Evolutionary conservation across 1,140 invertebrate genomes (phyloP), one percentile per base, ranked within the genome.

Genomic region (Drosophila sp.): DNA sequence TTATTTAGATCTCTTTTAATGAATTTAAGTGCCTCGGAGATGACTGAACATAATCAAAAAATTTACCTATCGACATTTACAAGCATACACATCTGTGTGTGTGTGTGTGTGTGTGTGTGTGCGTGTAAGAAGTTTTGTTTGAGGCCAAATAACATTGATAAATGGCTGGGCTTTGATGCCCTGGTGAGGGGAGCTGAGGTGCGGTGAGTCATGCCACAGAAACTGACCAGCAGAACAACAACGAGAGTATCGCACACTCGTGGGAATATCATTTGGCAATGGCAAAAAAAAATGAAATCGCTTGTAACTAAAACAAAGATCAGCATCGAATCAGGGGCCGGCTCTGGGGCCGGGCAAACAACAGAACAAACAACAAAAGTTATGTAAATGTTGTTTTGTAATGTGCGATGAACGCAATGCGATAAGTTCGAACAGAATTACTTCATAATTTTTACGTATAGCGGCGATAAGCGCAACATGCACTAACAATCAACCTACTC

Each of bases 1-100:
- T 89, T 87, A 87, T 86, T 86, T 82, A 82, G 81, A 87, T 86
- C 81, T 86, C 83, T 78, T 87, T 87, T 87, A 86, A 86, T 86
- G 81, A 86, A 86, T 72, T 86, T 81, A 78, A 86, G 82, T 86
- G 75, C 58, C 67, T 72, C 62, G 62, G 16, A 86, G 76, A 84
- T 84, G 80, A 80, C 78, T 50, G 77, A 86, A 73, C 81, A 84
- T 75, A 84, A 82, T 87, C 73, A 69, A 48, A 73, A 73, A 69
- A 50, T 69, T 73, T 69, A 69, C 70, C 70, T 73, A 73, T 67
- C 64, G 64, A 59, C 63, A 73, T 48, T 58, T 72, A 64, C 67
- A 56, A 21, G 14, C 38, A 3, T 27, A 11, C 9, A 5, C 9
- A 11, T 14, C 40, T n/a, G 25, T 6, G 7, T 11, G 0, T 45